A percentile compares a stretch with the other conserved stretches of the same genome.
Conservation (phyloP, 2,797 vertebrate genomes). For the Anabas testudineus region DNA sequence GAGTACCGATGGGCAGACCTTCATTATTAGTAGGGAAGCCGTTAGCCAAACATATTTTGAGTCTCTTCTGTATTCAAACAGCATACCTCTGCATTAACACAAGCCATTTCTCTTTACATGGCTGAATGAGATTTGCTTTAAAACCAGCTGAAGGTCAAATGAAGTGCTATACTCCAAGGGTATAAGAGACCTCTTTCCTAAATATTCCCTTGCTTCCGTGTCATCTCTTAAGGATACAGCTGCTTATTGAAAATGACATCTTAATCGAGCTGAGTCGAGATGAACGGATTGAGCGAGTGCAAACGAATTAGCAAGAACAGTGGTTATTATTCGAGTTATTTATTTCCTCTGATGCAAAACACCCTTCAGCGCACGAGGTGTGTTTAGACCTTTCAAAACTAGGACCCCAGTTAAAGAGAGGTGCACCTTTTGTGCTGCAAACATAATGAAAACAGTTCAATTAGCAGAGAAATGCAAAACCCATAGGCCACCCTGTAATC, state of each 20-base stretch:
- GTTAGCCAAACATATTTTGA: slow-evolving; percentile 68
- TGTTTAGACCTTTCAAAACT: slow-evolving; percentile 47
- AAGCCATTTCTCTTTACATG: slow-evolving; percentile 80
- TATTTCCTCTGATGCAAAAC: slow-evolving; percentile 53
- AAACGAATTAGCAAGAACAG: slow-evolving; percentile 72
- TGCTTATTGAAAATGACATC: slow-evolving; percentile 69
- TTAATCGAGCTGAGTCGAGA: slow-evolving; percentile 69
- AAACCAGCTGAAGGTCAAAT: slow-evolving; percentile 78
- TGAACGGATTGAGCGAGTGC: slow-evolving; percentile 66
- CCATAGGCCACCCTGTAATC: slow-evolving; percentile 34
- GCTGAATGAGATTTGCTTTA: slow-evolving; percentile 77
- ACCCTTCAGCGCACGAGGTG: slow-evolving; percentile 43
- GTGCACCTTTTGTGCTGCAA: slow-evolving; percentile 21
- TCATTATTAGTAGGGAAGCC: slow-evolving; percentile 70
- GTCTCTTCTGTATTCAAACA: slow-evolving; percentile 69
- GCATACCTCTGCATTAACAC: slow-evolving; percentile 75
- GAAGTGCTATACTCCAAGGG: slow-evolving; percentile 63
- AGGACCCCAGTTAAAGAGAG: slow-evolving; percentile 17
- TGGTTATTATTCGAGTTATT: slow-evolving; percentile 67
- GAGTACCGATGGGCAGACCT: slow-evolving; percentile 66
- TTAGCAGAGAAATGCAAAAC: slow-evolving; percentile 50
- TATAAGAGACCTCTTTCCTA: slow-evolving; percentile 51
- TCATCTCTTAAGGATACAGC: slow-evolving; percentile 53
- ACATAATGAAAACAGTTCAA: slow-evolving; percentile 59
- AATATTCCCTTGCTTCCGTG: slow-evolving; percentile 47